Base-by-base conservation (phyloP, 1,140 invertebrate genomes). In the Brachionus sp. region DNA sequence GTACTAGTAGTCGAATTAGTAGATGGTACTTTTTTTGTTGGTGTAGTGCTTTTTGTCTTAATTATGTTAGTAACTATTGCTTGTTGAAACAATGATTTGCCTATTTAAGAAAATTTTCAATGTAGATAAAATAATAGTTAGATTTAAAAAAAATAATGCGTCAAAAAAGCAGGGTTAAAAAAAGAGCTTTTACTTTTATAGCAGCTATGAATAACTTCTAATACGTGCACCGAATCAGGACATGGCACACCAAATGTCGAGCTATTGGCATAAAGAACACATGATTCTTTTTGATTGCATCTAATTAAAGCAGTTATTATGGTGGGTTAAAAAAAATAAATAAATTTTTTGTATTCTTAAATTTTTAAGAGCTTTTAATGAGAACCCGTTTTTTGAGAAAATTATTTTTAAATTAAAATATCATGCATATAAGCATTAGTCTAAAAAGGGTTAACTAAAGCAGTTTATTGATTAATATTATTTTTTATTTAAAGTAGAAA, bases 251-350 rank as follows among this genome's bases (percentile, higher is more conserved):
- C 77, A 29, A 80, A 80, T 44, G 77, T 80, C 12, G 33, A 25
- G 37, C 77, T 57, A 44, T 80, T 80, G 35, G 77, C 77, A 37
- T 62, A 57, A 2, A 80, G 16, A 29, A 62, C 77, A 66, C 77
- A 80, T 10, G 77, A 80, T 23, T 37, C n/a, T 42, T 80, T 57
- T 35, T 62, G n/a, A 66, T 80, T 50, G 50, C 77, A 80, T 80
- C 77, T 80, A 37, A 39, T 73, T 73, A 16, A 70, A 70, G 66
- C 66, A n/a, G 66, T 70, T 70, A 70, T 16, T 19, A 39, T 33
- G 10, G 12, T 19, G 35, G 66, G 66, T 70, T 70, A 66, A 66
- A n/a, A 66, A 23, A 3, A 33, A 29, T 33, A 29, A n/a, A 6
- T 35, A 13, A 23, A n/a, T 66, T 73, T 73, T 73, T 42, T 23